A percentile compares a stretch with the other conserved stretches of the same genome.
phyloP scores from a whole-genome alignment of 2,888 invertebrate species.

The Lepidonotus clava region DNA sequence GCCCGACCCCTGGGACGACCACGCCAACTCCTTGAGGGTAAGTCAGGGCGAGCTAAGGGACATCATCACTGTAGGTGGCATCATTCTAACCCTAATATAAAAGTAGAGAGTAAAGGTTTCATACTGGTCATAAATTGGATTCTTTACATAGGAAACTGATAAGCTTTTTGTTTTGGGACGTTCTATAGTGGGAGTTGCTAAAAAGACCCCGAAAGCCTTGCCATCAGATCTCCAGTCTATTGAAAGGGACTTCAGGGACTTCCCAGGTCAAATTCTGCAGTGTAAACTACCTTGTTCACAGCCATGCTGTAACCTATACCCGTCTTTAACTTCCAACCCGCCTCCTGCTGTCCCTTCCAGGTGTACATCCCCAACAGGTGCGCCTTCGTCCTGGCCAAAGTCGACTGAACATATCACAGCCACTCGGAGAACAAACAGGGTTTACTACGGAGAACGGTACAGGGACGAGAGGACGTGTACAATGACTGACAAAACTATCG shows the following conservation, averaged over 20 bases:
- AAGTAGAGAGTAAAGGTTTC: neutral
- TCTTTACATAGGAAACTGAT: neutral
- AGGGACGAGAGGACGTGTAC: no score
- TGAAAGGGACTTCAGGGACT: neutral
- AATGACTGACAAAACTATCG: no score
- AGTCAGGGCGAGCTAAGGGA: constrained; percentile 60
- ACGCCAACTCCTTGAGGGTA: constrained; percentile 84
- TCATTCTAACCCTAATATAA: neutral
- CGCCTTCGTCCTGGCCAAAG: constrained; percentile 85
- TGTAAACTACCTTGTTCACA: no score
- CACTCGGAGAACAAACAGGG: no score
- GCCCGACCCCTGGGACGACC: constrained; percentile 86
- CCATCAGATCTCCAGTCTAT: no score
- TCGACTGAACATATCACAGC: constrained; percentile 39
- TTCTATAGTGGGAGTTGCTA: no score
- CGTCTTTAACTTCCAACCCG: neutral
- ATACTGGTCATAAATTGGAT: neutral
- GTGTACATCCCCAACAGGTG: constrained; percentile 89
- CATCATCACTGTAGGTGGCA: neutral
- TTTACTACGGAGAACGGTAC: no score
- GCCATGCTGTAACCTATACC: neutral
- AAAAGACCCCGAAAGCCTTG: no score
- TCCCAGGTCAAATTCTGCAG: neutral
- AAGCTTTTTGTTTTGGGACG: neutral
- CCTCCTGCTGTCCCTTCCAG: constrained; percentile 81